Percentiles rank a stretch among this genome's conserved stretches.
These are phyloP conservation scores for Drosophila murphyi DNA, from an alignment of 1,140 invertebrate species.

Conservation along the genomic window DNA sequence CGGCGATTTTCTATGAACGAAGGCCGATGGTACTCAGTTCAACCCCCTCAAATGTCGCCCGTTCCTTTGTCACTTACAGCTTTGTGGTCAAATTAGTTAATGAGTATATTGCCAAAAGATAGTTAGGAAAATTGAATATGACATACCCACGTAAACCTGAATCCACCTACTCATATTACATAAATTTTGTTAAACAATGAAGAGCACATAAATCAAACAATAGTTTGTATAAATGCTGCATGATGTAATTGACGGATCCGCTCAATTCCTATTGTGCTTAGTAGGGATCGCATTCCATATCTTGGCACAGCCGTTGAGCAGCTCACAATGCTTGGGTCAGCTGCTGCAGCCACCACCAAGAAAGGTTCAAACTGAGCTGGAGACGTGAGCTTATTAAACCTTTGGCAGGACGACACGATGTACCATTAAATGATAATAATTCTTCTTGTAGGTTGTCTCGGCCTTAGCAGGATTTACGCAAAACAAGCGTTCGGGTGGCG, in stretches of 20 bases:
- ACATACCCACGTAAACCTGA: too few species aligned
- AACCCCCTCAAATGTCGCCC: background rate
- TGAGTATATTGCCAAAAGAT: conserved; percentile 24
- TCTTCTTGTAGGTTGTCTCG: conserved; percentile 35
- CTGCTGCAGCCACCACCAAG: conserved; percentile 2
- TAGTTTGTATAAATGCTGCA: too few species aligned
- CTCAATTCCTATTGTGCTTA: background rate
- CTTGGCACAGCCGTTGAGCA: background rate
- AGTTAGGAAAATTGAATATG: too few species aligned
- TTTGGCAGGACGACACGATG: conserved; percentile 24
- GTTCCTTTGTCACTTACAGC: conserved; percentile 6
- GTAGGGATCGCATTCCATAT: background rate
- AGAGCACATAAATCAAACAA: too few species aligned
- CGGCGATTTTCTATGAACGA: conserved; percentile 20
- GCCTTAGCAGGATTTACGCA: conserved; percentile 41
- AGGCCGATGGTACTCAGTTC: background rate
- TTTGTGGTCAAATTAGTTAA: conserved; percentile 69
- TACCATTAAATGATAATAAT: conserved; percentile 64
- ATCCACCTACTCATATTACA: too few species aligned
- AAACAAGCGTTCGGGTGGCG: conserved; percentile 13
- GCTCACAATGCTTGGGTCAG: conserved; percentile 1
- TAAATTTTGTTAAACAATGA: too few species aligned
- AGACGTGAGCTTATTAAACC: conserved; percentile 48
- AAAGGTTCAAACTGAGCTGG: conserved; percentile 9
- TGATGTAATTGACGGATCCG: too few species aligned